Base-by-base conservation (phyloP, 2,113 vertebrate genomes). In the Anoplopoma fimbria region DNA sequence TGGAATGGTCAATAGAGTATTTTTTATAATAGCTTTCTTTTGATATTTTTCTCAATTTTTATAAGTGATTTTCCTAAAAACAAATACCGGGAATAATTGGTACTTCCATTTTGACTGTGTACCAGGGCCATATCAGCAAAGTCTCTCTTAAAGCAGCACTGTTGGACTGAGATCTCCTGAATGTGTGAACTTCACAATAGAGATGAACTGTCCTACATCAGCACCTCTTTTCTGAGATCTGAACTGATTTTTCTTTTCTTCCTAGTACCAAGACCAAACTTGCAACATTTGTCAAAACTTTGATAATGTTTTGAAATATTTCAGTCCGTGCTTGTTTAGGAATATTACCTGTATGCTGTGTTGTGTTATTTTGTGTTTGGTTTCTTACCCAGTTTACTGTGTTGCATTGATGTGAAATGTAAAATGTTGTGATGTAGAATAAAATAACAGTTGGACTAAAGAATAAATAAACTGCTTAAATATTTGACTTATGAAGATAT, bases 11-110 rank as follows among this genome's bases (percentile, higher is more conserved):
- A 84, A 92, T 90, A 89, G 84, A 93, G 87, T 94, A 94, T 95
- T 95, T 93, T 95, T 94, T 95, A 92, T 94, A 94, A 93, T 85
- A 83, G 72, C 92, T 95, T 95, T 95, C 82, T 93, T 95, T 95
- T 94, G 91, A 94, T 95, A 93, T 94, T 94, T 91, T 91, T 92
- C 86, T 87, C 89, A 89, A 92, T 90, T 95, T 95, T 95, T 93
- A 93, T 94, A 95, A 88, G 87, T 89, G 81, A 78, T 92, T 93
- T 94, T 93, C 65, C 89, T 53, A 91, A 86, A 89, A 81, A 79
- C 31, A 84, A 69, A 86, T 86, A 84, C 69, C 47, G 77, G 77
- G 76, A 92, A 89, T 91, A 75, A 89, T 92, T 90, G 91, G 87
- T 95, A 92, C 91, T 89, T 85, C 67, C 87, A 87, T 87, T 88